phyloP scores from a whole-genome alignment of 1,140 invertebrate genomes.

The Tetramorium simillimum region DNA sequence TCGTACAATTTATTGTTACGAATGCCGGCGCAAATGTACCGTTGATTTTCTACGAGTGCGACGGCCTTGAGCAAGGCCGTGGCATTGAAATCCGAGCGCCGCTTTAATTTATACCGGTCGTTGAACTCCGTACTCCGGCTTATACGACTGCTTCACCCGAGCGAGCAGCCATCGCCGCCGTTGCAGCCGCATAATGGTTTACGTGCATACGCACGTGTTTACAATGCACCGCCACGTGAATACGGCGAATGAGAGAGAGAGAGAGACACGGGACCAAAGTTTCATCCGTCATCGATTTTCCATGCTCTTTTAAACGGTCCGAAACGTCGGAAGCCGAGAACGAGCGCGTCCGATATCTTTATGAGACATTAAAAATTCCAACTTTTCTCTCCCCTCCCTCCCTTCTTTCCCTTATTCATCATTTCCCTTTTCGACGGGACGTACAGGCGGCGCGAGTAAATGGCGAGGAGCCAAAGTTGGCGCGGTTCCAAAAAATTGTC shows the following conservation, averaged over 20 bases:
- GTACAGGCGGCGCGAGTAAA: neutral
- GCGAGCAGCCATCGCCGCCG: conserved; percentile 55
- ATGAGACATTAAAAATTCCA: neutral
- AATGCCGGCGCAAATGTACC: conserved; percentile 68
- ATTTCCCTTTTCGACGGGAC: neutral
- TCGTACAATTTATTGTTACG: conserved; percentile 69
- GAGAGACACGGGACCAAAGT: conserved; percentile 30
- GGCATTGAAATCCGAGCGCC: conserved; percentile 76
- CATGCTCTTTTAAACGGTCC: neutral
- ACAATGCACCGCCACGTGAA: conserved; percentile 43
- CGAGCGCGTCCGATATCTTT: neutral
- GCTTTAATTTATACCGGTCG: conserved; percentile 79
- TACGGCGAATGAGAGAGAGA: neutral
- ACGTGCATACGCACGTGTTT: conserved; percentile 44
- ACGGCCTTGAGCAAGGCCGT: conserved; percentile 77
- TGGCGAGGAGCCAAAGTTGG: neutral
- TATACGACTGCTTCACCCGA: conserved; percentile 71
- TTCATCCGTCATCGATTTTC: conserved; percentile 49
- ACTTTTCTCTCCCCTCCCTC: neutral
- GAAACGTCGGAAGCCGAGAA: neutral
- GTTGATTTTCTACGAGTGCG: conserved; percentile 75
- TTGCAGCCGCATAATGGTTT: conserved; percentile 70
- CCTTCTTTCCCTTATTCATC: neutral
- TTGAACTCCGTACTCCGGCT: conserved; percentile 72
- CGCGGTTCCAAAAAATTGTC: neutral